Percentiles rank a stretch among this genome's conserved stretches.
phyloP scores from a whole-genome alignment of 2,888 invertebrate species.

The Cheilosia vulpina region DNA sequence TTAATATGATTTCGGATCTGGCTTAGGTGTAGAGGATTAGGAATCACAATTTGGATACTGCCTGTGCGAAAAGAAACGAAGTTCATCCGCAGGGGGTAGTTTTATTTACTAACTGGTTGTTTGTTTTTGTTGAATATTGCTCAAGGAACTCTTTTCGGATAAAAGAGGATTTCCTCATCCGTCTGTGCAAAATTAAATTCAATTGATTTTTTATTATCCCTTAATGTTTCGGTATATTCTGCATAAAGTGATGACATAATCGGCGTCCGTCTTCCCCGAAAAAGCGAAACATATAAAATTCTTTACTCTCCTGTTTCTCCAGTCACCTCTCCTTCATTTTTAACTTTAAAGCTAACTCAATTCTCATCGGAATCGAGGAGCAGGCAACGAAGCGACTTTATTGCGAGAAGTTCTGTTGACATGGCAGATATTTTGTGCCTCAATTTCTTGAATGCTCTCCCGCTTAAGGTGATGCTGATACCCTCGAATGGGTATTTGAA shows the following conservation, averaged over 20 bases:
- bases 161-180: constrained; percentile 30
- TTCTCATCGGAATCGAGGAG: constrained; percentile 31
- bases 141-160: constrained; percentile 28
- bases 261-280: constrained; percentile 16
- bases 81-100: constrained; percentile 13
- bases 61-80: neutral
- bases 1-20: constrained; percentile 25
- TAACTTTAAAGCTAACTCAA: constrained; percentile 48
- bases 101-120: constrained; percentile 21
- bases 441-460: constrained; percentile 50
- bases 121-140: constrained; percentile 32
- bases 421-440: constrained; percentile 46
- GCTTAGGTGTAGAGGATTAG: constrained; percentile 33
- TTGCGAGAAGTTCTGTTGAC: constrained; percentile 60
- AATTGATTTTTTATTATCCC: constrained; percentile 72
- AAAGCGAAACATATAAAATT: constrained; percentile 52
- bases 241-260: constrained; percentile 59
- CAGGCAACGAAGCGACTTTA: constrained; percentile 32
- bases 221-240: constrained; percentile 49
- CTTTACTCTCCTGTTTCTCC: constrained; percentile 9
- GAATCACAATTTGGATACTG: constrained; percentile 39
- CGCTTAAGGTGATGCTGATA: constrained; percentile 49
- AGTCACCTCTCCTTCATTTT: constrained; percentile 8
- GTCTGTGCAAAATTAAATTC: constrained; percentile 68
- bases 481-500: constrained; percentile 28